Conservation (phyloP, 2,888 invertebrate genomes). For the Callosobruchus maculatus region DNA sequence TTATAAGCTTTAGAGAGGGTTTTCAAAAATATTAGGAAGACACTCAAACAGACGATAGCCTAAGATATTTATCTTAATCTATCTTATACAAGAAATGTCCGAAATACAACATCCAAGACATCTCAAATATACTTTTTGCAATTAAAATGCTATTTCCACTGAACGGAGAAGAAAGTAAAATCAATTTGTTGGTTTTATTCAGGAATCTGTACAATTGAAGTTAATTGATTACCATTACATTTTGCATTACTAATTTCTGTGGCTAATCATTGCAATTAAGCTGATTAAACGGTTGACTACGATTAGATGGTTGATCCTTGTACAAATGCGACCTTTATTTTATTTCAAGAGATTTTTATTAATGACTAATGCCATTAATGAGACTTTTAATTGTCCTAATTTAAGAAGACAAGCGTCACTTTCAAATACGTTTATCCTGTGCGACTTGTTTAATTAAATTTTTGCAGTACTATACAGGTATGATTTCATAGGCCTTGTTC, state of each 20-base stretch:
- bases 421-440: background rate
- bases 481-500: no score
- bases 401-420: background rate
- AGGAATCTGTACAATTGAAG: background rate
- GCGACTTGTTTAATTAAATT: no score
- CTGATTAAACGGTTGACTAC: background rate
- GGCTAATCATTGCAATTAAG: background rate
- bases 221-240: background rate
- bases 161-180: no score
- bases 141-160: no score
- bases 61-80: no score
- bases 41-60: no score
- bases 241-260: background rate
- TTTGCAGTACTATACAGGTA: no score
- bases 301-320: background rate
- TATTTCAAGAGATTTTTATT: background rate
- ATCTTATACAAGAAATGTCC: no score
- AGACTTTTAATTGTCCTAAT: background rate
- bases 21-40: no score
- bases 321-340: background rate
- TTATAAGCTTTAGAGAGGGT: no score
- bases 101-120: no score
- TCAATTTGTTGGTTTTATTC: background rate
- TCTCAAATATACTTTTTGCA: no score
- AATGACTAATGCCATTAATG: background rate